Conservation (phyloP, 2,113 vertebrate genomes). For the Actinemys pallida region DNA sequence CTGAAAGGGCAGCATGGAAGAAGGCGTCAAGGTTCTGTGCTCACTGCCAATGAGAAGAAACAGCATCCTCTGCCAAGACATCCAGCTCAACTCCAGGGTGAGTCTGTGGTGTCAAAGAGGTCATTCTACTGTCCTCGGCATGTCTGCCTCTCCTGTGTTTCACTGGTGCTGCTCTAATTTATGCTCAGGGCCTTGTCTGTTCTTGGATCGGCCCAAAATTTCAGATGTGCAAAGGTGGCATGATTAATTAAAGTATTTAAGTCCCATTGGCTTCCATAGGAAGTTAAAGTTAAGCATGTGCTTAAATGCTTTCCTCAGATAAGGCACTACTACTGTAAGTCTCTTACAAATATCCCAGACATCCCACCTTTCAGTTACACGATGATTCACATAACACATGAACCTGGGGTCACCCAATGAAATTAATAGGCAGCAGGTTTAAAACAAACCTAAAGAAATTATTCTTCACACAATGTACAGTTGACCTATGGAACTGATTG, state of each 20-base stretch:
- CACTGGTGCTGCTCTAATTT: not conserved
- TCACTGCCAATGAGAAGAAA: not conserved
- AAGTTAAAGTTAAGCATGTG: not conserved
- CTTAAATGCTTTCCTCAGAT: not conserved
- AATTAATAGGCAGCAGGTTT: too few species aligned
- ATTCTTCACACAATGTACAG: too few species aligned
- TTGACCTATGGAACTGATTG: too few species aligned
- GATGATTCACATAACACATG: too few species aligned
- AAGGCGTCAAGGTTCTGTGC: not conserved
- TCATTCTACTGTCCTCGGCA: not conserved
- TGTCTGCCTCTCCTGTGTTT: fast-evolving
- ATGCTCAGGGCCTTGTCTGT: too few species aligned
- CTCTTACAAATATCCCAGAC: too few species aligned
- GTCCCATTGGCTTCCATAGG: not conserved
- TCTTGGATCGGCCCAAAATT: fast-evolving
- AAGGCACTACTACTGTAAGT: fast-evolving
- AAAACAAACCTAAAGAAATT: too few species aligned
- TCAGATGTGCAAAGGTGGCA: fast-evolving
- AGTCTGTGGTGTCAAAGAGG: fast-evolving
- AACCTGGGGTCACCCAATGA: too few species aligned
- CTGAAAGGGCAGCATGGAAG: not conserved
- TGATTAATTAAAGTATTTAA: not conserved
- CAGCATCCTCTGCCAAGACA: not conserved
- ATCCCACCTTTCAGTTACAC: too few species aligned
- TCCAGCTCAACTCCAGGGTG: not conserved